Percentiles rank a stretch among this genome's conserved stretches.
These are phyloP conservation scores for Vollenhovia emeryi DNA, from an alignment of 1,140 invertebrate genomes.

Conservation along the genomic window DNA sequence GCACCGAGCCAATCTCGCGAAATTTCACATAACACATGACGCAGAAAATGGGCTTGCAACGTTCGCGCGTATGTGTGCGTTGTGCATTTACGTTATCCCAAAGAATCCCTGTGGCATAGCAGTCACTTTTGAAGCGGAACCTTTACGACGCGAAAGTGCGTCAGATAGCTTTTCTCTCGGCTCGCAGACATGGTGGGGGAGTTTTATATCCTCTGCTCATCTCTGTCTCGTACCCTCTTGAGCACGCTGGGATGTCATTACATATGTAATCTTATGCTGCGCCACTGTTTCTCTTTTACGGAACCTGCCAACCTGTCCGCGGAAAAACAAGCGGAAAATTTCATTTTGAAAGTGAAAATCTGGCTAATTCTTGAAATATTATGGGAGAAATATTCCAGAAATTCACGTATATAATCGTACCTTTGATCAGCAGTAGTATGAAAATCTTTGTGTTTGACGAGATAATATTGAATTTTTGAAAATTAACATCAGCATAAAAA, in stretches of 20 bases:
- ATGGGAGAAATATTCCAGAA: not conserved
- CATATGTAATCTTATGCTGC: conserved; percentile 46
- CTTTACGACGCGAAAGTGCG: conserved; percentile 14
- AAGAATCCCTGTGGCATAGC: not conserved
- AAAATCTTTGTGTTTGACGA: not conserved
- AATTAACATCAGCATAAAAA: not conserved
- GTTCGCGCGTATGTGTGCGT: not conserved
- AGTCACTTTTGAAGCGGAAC: conserved; percentile 37
- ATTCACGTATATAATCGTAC: not conserved
- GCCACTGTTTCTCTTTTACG: not conserved
- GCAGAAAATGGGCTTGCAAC: not conserved
- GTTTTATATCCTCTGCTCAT: conserved; percentile 21
- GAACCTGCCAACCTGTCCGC: not conserved
- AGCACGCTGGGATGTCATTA: not conserved
- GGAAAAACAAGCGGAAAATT: conserved; percentile 10
- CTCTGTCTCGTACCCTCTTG: not conserved
- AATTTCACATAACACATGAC: not conserved
- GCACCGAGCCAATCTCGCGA: not conserved
- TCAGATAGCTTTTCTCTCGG: conserved; percentile 6
- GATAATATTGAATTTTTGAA: not conserved
- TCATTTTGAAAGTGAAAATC: conserved; percentile 3
- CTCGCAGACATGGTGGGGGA: not conserved
- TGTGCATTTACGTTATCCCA: conserved; percentile 16
- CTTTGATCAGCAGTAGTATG: too few relatives aligned
- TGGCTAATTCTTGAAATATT: conserved; percentile 8